Evolutionary conservation across 2,113 vertebrate species (phyloP), one percentile per base, ranked within the genome.

Genomic region (Melanostigma gelatinosum): DNA sequence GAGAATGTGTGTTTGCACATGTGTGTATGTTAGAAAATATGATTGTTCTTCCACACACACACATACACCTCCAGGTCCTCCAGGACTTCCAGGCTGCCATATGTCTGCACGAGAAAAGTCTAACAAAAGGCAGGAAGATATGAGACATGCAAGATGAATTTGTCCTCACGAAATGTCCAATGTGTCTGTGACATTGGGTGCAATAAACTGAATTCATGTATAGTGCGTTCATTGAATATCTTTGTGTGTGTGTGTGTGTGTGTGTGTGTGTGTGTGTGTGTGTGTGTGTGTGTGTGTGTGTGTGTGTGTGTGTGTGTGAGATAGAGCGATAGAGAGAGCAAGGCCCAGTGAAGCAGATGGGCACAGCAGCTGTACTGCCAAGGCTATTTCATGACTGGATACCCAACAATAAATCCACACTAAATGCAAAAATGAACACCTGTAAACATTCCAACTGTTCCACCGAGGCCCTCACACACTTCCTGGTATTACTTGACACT

Each of bases 361-460:
- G 74, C 54, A 72, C 34, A 84, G 71, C 92, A 91, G 85, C 85
- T 93, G 88, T 61, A 85, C 63, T 69, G 82, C 84, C 36, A 55
- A 83, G 67, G 76, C 87, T 77, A 84, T 92, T 91, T 92, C 85
- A 89, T 90, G 88, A 88, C 60, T 91, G 58, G 85, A 88, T 89
- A 91, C 80, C 77, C 80, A 82, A 81, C 87, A 77, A 79, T 82
- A 90, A 86, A 90, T 87, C 79, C 76, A 61, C 61, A 80, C 75
- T 83, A 76, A 78, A 89, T 81, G 68, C 69, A 82, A 85, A 87
- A 85, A 79, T 66, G 64, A 79, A 77, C 79, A 86, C 72, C 86
- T 77, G 75, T 85, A 85, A 84, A 64, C 60, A 71, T 50, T 58
- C 61, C 65, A 70, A 82, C n/a, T 58, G 61, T 57, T 80, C 78